A percentile compares a stretch with the other conserved stretches of the same genome.
Evolutionary conservation across 2,797 vertebrate species (phyloP).

Genomic region (Epinephelus malabaricus): DNA sequence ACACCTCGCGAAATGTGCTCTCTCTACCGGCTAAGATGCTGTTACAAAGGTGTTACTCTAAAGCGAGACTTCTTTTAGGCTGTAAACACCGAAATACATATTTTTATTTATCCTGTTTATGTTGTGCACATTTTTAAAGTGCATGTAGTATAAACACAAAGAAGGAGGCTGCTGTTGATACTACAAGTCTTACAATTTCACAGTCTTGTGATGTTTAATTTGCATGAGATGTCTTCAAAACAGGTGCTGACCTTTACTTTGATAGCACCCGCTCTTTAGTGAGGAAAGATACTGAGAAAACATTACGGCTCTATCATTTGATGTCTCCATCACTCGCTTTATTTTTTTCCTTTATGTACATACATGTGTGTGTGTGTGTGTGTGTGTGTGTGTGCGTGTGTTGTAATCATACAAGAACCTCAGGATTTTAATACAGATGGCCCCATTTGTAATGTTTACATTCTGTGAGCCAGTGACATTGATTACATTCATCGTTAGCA

Average conservation of each 20-base stretch:
- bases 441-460: background rate
- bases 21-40: constrained; percentile 37
- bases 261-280: background rate
- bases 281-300: background rate
- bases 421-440: background rate
- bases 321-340: background rate
- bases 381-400: no score
- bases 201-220: background rate
- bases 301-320: background rate
- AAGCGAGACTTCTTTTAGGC: constrained; percentile 32
- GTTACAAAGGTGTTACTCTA: constrained; percentile 51
- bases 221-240: constrained; percentile 4
- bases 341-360: background rate
- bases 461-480: background rate
- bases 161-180: constrained; percentile 3
- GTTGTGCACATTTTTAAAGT: constrained; percentile 24
- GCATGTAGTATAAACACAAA: background rate
- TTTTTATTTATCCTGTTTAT: constrained; percentile 1
- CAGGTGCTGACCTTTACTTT: constrained; percentile 21
- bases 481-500: background rate
- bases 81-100: constrained; percentile 18
- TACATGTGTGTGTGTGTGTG: no score
- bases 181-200: background rate
- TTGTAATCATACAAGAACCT: no score
- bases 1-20: constrained; percentile 53